Base-by-base conservation (phyloP, 2,113 vertebrate genomes). In the Podarcis cretensis region DNA sequence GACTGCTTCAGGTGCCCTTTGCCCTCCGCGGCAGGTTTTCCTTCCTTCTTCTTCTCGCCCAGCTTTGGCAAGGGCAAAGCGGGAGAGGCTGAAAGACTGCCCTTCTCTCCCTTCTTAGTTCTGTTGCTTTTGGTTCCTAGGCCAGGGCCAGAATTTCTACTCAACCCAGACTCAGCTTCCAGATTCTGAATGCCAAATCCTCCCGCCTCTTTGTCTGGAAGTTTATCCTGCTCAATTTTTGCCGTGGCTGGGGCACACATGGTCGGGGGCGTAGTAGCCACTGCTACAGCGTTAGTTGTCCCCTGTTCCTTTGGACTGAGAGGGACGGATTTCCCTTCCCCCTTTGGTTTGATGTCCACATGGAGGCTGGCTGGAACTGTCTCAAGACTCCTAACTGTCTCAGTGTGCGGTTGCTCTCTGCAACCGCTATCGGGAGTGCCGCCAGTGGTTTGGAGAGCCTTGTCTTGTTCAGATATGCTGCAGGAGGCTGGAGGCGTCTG, bases 1-100 rank as follows among this genome's bases (percentile, higher is more conserved):
- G 97, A 95, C 84, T 96, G 97, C 65, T 98, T 96, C 91, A 97
- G 79, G 10, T 96, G 95, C 92, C 92, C 89, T 96, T 94, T 96
- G 0, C 97, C 84, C 8, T 97, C 95, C 82, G 86, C n/a, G 94
- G 88, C 83, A 1, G 85, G 25, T 12, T 93, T 78, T 27, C 94
- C 80, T 48, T 91, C 95, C 91, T 96, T 95, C 91, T 98, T 93
- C 91, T 91, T 93, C n/a, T 91, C 93, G 1, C 86, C 94, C 1
- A 92, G 65, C 3, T 88, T 90, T 0, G 91, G 87, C 54, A 92
- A 93, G n/a, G 94, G 90, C 82, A 94, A 96, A 21, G 95, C 92
- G 0, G 95, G 95, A 1, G 96, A 84, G 54, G 48, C 90, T 0
- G 91, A 89, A 25, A 95, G 2, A 1, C 87, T 93, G 6, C 95